Base-by-base conservation (phyloP, 1,140 invertebrate species). In the Pseudomyrmex pallidus region DNA sequence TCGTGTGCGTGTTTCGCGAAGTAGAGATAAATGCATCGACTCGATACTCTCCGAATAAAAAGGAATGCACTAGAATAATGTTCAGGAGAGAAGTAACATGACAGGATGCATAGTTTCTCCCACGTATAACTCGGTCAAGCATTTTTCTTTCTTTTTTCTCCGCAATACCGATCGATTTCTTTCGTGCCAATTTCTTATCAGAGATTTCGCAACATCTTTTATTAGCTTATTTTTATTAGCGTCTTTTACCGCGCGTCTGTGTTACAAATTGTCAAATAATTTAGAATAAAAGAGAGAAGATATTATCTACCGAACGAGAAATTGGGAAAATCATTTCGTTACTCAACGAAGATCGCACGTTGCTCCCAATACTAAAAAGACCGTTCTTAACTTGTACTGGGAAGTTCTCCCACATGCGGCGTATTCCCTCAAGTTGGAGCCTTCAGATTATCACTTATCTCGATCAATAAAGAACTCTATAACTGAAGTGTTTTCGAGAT, bases 1-100 rank as follows among this genome's bases (percentile, higher is more conserved):
- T 48, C 74, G n/a, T 78, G 56, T 44, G 67, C 48, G 13, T 74
- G 74, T 22, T 25, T 72, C 63, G 50, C 63, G 46, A 80, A 68
- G 72, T 82, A 64, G 67, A 67, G 61, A 84, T 84, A 87, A 84
- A 84, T 59, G 57, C 20, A 46, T 20, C 50, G 20, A 46, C 25
- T 54, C 61, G 57, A 77, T 67, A 77, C 35, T 20, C 35, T 20
- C 1, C 22, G 66, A 44, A 80, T 80, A 48, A 70, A n/a, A 72
- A 48, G 44, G 12, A 44, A 50, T 50, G 44, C 54, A 17, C 10
- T n/a, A 8, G 64, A 48, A 62, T 15, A 59, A 56, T 13, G 25
- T 59, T 86, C 54, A 46, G 22, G 25, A 22, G 15, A 64, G 44
- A 13, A 59, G 52, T 44, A 52, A 70, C 63, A 78, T 78, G 54